Conservation (phyloP, 2,113 vertebrate species). For the Ascaphus truei region DNA sequence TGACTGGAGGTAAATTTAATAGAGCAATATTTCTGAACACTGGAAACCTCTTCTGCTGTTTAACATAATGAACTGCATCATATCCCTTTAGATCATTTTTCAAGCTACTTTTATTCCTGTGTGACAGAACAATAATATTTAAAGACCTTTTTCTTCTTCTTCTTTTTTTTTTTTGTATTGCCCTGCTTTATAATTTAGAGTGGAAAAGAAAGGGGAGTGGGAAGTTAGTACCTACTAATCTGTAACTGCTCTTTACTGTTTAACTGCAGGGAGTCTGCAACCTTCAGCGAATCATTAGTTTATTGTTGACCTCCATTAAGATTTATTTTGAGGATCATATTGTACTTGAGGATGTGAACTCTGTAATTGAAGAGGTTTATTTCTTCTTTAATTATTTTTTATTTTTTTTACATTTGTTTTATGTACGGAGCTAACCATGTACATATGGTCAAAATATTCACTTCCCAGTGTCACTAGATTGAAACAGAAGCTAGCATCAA, state of each 20-base stretch:
- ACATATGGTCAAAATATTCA: neutral
- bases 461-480: slow-evolving; percentile 1
- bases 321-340: slow-evolving; percentile 20
- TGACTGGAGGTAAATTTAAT: slow-evolving; percentile 98
- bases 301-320: slow-evolving; percentile 31
- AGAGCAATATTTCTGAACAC: slow-evolving; percentile 92
- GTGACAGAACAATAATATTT: slow-evolving; percentile 78
- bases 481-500: neutral
- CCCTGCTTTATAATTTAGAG: slow-evolving; percentile 53
- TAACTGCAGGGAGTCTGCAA: slow-evolving; percentile 33
- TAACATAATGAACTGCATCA: slow-evolving; percentile 81
- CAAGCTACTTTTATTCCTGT: slow-evolving; percentile 85
- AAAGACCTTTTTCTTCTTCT: slow-evolving; percentile 70
- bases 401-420: slow-evolving; percentile 14
- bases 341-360: slow-evolving; percentile 23
- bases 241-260: slow-evolving; percentile 62
- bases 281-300: slow-evolving; percentile 35
- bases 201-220: slow-evolving; percentile 34
- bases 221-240: slow-evolving; percentile 36
- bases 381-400: slow-evolving; percentile 26
- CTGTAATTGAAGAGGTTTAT: slow-evolving; percentile 31
- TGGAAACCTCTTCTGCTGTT: slow-evolving; percentile 84
- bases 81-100: slow-evolving; percentile 88
- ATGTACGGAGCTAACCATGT: neutral
- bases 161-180: slow-evolving; percentile 74